Percentiles rank a stretch among this genome's conserved stretches.
phyloP scores from a whole-genome alignment of 2,888 invertebrate species.

The Ceratothoa steindachneri region DNA sequence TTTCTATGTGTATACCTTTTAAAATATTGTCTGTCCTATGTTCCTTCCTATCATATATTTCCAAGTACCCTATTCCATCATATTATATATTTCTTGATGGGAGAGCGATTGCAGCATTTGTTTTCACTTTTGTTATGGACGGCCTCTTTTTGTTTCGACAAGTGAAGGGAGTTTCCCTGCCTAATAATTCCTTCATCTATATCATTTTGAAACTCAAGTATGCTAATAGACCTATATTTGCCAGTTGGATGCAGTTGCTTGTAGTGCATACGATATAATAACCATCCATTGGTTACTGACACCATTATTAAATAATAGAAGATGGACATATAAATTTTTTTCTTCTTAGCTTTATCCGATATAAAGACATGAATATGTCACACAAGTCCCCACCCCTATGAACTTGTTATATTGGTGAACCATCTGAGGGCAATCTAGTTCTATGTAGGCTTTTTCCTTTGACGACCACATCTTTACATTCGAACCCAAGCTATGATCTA shows the following conservation, averaged over 20 bases:
- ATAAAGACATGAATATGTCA: background rate
- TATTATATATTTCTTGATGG: background rate
- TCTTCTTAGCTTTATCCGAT: conserved; percentile 7
- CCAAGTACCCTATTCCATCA: background rate
- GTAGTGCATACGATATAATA: background rate
- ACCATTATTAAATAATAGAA: background rate
- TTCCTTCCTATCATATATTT: background rate
- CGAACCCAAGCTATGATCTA: background rate
- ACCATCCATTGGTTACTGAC: background rate
- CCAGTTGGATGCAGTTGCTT: background rate
- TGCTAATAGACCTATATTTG: too few relatives aligned
- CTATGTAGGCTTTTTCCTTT: conserved; percentile 4
- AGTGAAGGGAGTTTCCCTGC: background rate
- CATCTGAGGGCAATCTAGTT: conserved; percentile 1
- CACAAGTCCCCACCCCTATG: conserved; percentile 8
- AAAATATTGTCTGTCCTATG: background rate
- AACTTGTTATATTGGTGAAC: conserved; percentile 15
- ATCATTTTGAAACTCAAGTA: too few relatives aligned
- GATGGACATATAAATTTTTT: conserved; percentile 5
- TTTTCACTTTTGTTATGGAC: background rate
- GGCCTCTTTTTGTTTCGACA: background rate
- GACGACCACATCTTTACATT: background rate
- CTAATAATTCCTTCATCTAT: background rate
- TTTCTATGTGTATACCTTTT: background rate
- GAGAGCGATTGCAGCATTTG: background rate